A percentile compares a stretch with the other conserved stretches of the same genome.
Evolutionary conservation across 2,113 vertebrate genomes (phyloP).

Genomic region (Chlorodrepanis virens): DNA sequence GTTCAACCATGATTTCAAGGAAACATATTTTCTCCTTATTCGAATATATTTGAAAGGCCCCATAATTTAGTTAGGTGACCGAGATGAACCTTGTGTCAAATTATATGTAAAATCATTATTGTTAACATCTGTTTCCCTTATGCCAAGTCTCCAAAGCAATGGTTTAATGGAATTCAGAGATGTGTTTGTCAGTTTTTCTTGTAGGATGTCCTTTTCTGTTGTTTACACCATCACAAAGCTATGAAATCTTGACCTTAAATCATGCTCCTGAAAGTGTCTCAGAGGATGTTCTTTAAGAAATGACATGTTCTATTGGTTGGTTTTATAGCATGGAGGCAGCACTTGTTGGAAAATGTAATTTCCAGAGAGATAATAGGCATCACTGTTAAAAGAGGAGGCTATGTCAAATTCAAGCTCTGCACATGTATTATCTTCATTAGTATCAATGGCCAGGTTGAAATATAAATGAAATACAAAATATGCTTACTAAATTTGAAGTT

Average conservation of each 20-base stretch:
- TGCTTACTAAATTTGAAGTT: neutral
- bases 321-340: neutral
- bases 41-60: neutral
- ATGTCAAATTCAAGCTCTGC: neutral
- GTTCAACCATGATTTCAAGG: neutral
- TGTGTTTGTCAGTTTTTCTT: neutral
- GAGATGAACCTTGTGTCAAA: neutral
- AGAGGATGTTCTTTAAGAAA: neutral
- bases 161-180: neutral
- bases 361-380: neutral
- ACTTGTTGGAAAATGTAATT: neutral
- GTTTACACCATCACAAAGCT: neutral
- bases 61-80: neutral
- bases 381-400: neutral
- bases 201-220: neutral
- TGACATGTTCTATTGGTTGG: neutral
- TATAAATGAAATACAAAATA: neutral
- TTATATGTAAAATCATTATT: neutral
- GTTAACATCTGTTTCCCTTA: neutral
- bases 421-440: neutral
- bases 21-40: neutral
- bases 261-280: neutral
- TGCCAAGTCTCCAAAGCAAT: neutral
- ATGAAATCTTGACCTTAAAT: neutral
- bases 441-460: neutral